Evolutionary conservation across 2,797 vertebrate species (phyloP), one percentile per base, ranked within the genome.

Genomic region (Prionace glauca): DNA sequence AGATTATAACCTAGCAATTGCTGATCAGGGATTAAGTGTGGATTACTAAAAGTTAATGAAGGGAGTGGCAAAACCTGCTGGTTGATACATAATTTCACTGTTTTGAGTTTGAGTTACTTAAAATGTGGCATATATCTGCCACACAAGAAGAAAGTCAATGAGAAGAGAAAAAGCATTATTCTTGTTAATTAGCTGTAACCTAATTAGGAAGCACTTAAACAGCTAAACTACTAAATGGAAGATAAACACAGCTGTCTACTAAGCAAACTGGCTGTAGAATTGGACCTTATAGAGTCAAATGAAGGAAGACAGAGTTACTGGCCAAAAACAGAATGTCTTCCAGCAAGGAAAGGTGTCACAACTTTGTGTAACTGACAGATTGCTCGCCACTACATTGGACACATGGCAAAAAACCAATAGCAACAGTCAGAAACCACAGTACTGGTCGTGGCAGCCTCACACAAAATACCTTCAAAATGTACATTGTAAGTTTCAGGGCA

Each of bases 101-200:
- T 92, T 67, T 69, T 92, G n/a, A 36, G 32, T 67, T 7, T 67
- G n/a, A 41, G 72, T n/a, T 92, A n/a, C n/a, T 2, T 36, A 67
- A 92, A 67, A 56, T 91, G 56, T 60, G 50, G 60, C 16, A 24
- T 2, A 14, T 92, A 92, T 92, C 62, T 92, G n/a, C 90, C 32
- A 92, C 18, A 69, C 8, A 67, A 36, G 87, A 62, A 29, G 32
- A 16, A 56, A 24, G 50, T 87, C 88, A 62, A 91, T 91, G 60
- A 91, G 32, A 91, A 91, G 87, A 32, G 88, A 65, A 62, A 56
- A 90, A 32, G 60, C 29, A 62, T 62, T 90, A n/a, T n/a, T 90
- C 32, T 26, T 90, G 56, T 90, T 90, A 90, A 90, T 65, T 29
- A 90, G 56, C 87, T n/a, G 87, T 65, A 90, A 65, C 87, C 56